Conservation (phyloP, 2,797 vertebrate genomes). For the Microcaecilia unicolor region DNA sequence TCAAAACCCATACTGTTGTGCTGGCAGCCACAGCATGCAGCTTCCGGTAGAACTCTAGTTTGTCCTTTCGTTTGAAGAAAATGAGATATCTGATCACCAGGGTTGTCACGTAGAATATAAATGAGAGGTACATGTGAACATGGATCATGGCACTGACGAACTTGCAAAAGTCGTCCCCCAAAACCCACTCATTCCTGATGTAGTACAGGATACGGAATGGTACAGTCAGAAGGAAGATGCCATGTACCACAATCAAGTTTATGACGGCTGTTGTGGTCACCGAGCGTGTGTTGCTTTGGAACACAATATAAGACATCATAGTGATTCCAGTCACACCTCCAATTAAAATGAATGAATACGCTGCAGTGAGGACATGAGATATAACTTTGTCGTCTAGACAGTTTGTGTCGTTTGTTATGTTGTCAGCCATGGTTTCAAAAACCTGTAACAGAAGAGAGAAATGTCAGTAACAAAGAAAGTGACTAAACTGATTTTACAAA, state of each 20-base stretch:
- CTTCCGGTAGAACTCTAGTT: constrained; percentile 54
- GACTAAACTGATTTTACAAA: no score
- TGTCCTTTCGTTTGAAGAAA: constrained; percentile 62
- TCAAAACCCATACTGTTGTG: constrained; percentile 51
- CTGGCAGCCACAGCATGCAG: constrained; percentile 60
- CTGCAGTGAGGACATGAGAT: constrained; percentile 26
- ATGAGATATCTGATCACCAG: constrained; percentile 60
- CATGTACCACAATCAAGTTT: constrained; percentile 78
- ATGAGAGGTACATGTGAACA: constrained; percentile 84
- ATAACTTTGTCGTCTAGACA: background rate
- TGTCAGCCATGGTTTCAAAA: no score
- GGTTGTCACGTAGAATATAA: constrained; percentile 74
- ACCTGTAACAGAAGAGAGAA: no score
- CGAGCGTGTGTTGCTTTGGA: constrained; percentile 66
- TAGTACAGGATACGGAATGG: constrained; percentile 84
- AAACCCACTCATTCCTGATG: constrained; percentile 26
- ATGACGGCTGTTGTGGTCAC: constrained; percentile 69
- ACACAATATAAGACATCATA: constrained; percentile 56
- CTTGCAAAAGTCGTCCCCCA: constrained; percentile 51
- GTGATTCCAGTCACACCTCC: constrained; percentile 56
- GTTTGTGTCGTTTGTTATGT: background rate
- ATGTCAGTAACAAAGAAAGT: no score
- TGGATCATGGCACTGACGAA: constrained; percentile 77
- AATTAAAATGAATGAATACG: constrained; percentile 58
- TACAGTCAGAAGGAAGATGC: constrained; percentile 74